Conservation (phyloP, 2,113 vertebrate genomes). For the Platycercus adscitus region DNA sequence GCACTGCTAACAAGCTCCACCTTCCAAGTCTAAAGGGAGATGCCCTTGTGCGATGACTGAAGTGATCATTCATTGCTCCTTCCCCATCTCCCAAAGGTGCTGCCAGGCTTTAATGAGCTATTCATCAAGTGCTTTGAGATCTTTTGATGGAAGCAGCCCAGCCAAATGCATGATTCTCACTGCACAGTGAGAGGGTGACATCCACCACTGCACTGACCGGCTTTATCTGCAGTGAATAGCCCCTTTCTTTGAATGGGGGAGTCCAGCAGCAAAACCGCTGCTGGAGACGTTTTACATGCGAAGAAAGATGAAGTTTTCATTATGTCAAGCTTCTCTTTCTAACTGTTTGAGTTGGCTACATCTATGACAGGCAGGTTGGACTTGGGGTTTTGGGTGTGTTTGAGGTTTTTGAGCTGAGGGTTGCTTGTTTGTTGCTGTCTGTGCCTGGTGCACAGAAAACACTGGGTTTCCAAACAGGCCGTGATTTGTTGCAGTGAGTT, state of each 20-base stretch:
- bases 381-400: neutral
- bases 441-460: neutral
- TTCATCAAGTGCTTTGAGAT: conserved; percentile 53
- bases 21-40: conserved; percentile 34
- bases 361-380: neutral
- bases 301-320: neutral
- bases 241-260: neutral
- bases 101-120: conserved; percentile 32
- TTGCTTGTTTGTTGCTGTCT: neutral
- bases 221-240: neutral
- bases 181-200: neutral
- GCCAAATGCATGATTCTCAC: neutral
- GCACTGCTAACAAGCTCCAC: conserved; percentile 35
- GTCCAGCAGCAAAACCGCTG: neutral
- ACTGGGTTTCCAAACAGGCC: neutral
- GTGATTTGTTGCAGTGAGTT: neutral
- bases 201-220: neutral
- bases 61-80: conserved; percentile 48
- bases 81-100: conserved; percentile 38
- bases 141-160: conserved; percentile 17
- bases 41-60: conserved; percentile 60
- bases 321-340: neutral
- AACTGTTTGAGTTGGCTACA: neutral
- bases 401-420: neutral
- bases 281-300: neutral